Evolutionary conservation across 2,797 vertebrate species (phyloP).

Genomic region (Nothura maculosa): DNA sequence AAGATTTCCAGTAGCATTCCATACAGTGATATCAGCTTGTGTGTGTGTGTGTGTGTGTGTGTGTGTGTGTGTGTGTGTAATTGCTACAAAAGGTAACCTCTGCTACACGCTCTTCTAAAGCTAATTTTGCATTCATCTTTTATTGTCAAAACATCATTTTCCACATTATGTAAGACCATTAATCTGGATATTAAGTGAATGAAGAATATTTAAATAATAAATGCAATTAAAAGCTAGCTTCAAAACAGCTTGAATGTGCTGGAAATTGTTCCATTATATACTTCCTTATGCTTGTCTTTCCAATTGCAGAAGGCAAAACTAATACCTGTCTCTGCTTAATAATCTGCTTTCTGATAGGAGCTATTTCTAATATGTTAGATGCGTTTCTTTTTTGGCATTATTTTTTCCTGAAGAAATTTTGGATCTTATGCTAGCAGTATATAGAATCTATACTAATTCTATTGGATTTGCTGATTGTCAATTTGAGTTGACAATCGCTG

Average conservation of each 20-base stretch:
- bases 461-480: conserved; percentile 40
- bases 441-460: background rate
- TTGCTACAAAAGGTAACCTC: background rate
- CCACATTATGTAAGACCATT: conserved; percentile 7
- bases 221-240: conserved; percentile 16
- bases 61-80: background rate
- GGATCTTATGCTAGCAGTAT: background rate
- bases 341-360: background rate
- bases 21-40: no score
- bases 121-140: background rate
- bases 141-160: conserved; percentile 9
- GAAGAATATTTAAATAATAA: conserved; percentile 52
- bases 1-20: background rate
- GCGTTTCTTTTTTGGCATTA: background rate
- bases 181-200: conserved; percentile 46
- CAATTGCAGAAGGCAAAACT: background rate
- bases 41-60: background rate
- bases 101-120: background rate
- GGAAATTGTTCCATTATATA: background rate
- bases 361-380: background rate
- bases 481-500: no score
- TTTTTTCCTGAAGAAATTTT: background rate
- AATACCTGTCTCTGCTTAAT: background rate
- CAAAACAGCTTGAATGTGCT: background rate
- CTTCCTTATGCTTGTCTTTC: conserved; percentile 4